Evolutionary conservation across 2,888 invertebrate species (phyloP).

Genomic region (Spicauda simplicius): DNA sequence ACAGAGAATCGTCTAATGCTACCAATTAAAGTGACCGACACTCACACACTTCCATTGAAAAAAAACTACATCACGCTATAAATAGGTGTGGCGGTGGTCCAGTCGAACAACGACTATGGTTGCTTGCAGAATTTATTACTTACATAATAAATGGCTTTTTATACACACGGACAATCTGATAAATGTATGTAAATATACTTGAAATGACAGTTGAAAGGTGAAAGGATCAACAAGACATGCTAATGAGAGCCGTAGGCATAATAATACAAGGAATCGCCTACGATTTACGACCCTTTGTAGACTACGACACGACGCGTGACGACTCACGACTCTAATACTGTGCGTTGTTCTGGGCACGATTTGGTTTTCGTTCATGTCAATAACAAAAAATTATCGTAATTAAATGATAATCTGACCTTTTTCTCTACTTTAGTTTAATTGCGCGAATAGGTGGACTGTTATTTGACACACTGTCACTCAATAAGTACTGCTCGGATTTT

Average conservation of each 20-base stretch:
- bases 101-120: too few relatives aligned
- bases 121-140: background rate
- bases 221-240: conserved; percentile 25
- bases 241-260: conserved; percentile 17
- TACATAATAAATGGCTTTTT: background rate
- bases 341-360: background rate
- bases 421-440: too few relatives aligned
- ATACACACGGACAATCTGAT: background rate
- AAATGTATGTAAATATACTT: conserved; percentile 2
- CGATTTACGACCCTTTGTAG: conserved; percentile 1
- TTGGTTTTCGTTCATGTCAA: background rate
- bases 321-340: background rate
- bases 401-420: too few relatives aligned
- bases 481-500: too few relatives aligned
- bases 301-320: background rate
- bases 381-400: too few relatives aligned
- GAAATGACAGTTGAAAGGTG: conserved; percentile 17
- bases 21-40: too few relatives aligned
- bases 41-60: too few relatives aligned
- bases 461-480: too few relatives aligned
- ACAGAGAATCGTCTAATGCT: too few relatives aligned
- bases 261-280: conserved; percentile 17
- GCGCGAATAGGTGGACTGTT: too few relatives aligned
- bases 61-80: too few relatives aligned
- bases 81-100: too few relatives aligned